These are phyloP conservation scores for Sternarchorhynchus goeldii DNA, from an alignment of 2,797 vertebrate genomes.

Conservation along the genomic window DNA sequence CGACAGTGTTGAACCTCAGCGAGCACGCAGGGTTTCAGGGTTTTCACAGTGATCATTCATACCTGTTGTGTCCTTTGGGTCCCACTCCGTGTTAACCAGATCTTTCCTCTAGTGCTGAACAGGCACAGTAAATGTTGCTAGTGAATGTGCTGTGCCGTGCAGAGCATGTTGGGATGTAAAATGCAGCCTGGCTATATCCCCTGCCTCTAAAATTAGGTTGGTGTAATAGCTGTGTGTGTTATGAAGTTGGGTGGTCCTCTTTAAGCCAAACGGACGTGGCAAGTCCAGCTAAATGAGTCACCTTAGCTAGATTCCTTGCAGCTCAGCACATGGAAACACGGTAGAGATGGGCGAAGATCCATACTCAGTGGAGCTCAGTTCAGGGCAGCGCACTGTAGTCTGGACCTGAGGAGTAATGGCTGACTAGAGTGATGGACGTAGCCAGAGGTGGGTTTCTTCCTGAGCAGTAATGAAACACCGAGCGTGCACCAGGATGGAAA, in stretches of 20 bases:
- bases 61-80: not conserved
- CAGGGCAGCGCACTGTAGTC: slow-evolving; percentile 23
- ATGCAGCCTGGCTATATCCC: slow-evolving; percentile 12
- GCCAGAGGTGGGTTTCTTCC: slow-evolving; percentile 58
- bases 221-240: slow-evolving; percentile 46
- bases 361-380: slow-evolving; percentile 42
- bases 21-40: not conserved
- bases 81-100: not conserved
- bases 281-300: slow-evolving; percentile 50
- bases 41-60: not conserved
- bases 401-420: slow-evolving; percentile 41
- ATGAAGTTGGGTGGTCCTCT: slow-evolving; percentile 48
- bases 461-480: slow-evolving; percentile 65
- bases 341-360: slow-evolving; percentile 23
- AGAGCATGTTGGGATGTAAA: slow-evolving; percentile 30
- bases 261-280: slow-evolving; percentile 45
- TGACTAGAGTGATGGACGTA: slow-evolving; percentile 14
- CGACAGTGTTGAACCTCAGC: not conserved
- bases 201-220: slow-evolving; percentile 42
- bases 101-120: not conserved
- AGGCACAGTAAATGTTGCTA: not conserved
- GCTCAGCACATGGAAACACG: slow-evolving; percentile 47
- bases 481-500: slow-evolving; percentile 35
- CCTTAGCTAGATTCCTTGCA: slow-evolving; percentile 51
- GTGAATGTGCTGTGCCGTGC: not conserved